Evolutionary conservation across 1,140 invertebrate genomes (phyloP), one percentile per base, ranked within the genome.

Genomic region (Colletes latitarsis): DNA sequence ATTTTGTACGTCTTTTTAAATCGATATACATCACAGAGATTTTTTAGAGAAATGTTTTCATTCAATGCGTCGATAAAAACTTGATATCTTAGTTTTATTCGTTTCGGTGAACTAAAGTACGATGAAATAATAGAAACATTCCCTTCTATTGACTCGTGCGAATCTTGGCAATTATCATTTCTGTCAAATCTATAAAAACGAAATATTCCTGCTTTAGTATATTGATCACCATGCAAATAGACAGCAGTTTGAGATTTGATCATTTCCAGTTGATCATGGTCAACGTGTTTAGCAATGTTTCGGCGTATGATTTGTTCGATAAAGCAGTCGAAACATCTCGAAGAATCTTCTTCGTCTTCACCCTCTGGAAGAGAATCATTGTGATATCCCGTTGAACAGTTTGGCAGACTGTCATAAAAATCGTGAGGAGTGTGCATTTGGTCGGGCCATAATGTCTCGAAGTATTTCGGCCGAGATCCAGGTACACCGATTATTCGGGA

Each of bases 401-500:
- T 64, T n/a, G 53, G 52, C 19, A 69, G 43, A 43, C 58, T 55
- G 66, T 43, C 66, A 76, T 81, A 73, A 74, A 62, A 87, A 77
- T 66, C 77, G 80, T 82, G 71, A 68, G 73, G 84, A 78, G 82
- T 87, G 83, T 71, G 77, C 85, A 87, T 85, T 87, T 87, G 85
- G 85, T 87, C 85, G 82, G 85, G 84, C 77, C 78, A 82, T 74
- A 85, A 82, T 86, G 78, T 81, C 80, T 85, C 77, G 73, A 86
- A 87, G 73, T 80, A 85, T 88, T 87, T 88, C 83, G 83, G 81
- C 86, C 85, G 90, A 90, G 86, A 90, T 87, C 88, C 93, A 93
- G 93, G 93, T 93, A 93, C 93, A 91, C 89, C 90, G 88, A 90
- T 91, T 91, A 91, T 90, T 93, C 92, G 91, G 90, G 92, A 93